A percentile compares a stretch with the other conserved stretches of the same genome.
Conservation (phyloP, 2,797 vertebrate species). For the Pantherophis alleghaniensis region DNA sequence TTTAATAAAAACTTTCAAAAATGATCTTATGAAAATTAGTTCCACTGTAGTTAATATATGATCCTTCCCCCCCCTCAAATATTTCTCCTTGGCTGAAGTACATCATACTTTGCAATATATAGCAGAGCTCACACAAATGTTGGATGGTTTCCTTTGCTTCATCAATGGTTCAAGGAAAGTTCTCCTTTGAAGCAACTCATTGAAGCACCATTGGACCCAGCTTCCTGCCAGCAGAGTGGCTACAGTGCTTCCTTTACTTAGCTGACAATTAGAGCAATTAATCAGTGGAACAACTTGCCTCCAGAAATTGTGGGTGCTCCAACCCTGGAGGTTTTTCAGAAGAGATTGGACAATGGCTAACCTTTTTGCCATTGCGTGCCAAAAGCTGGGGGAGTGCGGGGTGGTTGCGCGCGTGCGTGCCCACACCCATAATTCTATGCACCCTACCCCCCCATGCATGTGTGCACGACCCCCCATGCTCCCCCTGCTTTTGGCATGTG, state of each 20-base stretch:
- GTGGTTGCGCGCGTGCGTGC: no score
- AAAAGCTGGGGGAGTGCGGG: no score
- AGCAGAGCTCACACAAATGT: not conserved
- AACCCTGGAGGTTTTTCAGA: not conserved
- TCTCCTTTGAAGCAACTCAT: not conserved
- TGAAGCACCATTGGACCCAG: not conserved
- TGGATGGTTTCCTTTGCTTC: not conserved
- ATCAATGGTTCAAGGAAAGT: not conserved
- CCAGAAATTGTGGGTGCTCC: not conserved
- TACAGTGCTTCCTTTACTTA: not conserved
- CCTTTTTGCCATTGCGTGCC: no score
- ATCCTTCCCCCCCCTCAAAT: not conserved
- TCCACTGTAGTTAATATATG: not conserved
- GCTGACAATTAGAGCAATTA: not conserved
- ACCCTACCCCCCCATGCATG: no score
- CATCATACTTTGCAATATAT: not conserved
- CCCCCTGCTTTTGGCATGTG: no score
- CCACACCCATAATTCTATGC: no score
- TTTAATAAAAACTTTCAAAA: not conserved
- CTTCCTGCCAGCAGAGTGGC: not conserved
- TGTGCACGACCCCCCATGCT: no score
- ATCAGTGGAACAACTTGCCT: not conserved
- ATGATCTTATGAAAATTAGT: not conserved
- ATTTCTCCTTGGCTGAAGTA: constrained; percentile 1
- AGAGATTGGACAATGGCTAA: not conserved